These are phyloP conservation scores for Noctilio leporinus DNA, from an alignment of 2,113 vertebrate species.

Conservation along the genomic window DNA sequence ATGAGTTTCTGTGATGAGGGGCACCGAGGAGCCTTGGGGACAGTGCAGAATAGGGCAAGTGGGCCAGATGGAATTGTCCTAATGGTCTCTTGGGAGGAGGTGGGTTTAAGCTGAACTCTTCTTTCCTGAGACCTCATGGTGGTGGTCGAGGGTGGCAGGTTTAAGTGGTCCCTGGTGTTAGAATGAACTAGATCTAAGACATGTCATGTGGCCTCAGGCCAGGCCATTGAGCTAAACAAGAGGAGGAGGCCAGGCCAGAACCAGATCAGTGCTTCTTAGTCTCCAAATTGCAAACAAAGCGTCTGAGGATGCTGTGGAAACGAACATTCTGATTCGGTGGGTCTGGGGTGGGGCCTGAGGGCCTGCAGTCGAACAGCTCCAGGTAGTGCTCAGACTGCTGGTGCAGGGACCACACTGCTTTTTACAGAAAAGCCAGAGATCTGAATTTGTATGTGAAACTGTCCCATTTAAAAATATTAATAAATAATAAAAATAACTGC, in stretches of 20 bases:
- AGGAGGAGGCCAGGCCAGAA: not conserved
- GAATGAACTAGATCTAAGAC: not conserved
- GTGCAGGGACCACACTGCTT: not conserved
- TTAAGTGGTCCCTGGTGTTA: not conserved
- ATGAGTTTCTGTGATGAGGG: not conserved
- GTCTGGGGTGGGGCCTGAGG: not conserved
- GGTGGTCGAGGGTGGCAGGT: not conserved
- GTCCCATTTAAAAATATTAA: not conserved
- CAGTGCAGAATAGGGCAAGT: not conserved
- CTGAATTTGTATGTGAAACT: not conserved
- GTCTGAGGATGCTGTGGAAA: not conserved
- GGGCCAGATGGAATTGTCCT: not conserved
- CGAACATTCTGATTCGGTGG: not conserved
- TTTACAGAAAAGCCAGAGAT: not conserved
- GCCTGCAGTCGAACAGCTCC: not conserved
- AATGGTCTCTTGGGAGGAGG: not conserved
- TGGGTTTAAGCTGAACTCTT: not conserved
- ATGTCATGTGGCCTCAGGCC: not conserved
- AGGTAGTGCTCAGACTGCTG: not conserved
- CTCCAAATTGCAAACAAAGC: not conserved
- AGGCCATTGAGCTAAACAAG: not conserved
- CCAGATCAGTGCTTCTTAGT: not conserved
- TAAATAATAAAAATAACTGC: not conserved
- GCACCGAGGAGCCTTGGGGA: accelerated
- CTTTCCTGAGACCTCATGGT: not conserved